Evolutionary conservation across 2,888 invertebrate genomes (phyloP).

Genomic region (Pterostichus niger): DNA sequence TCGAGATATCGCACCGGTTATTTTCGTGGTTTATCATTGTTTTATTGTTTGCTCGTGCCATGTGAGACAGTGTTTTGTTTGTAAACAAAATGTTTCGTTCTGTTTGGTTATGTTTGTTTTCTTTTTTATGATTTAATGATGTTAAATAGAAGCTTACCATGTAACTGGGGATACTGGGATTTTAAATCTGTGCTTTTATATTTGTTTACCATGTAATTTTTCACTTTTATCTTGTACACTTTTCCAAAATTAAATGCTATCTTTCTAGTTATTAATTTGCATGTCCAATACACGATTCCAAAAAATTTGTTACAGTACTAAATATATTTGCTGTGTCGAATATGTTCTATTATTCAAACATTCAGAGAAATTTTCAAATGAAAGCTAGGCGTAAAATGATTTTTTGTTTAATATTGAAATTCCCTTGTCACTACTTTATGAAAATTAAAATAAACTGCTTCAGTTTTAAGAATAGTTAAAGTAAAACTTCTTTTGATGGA

Average conservation of each 20-base stretch:
- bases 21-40: conserved; percentile 65
- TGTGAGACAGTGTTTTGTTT: conserved; percentile 62
- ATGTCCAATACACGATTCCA: conserved; percentile 23
- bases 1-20: conserved; percentile 28
- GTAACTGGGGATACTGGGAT: conserved; percentile 37
- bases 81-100: conserved; percentile 60
- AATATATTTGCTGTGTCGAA: conserved; percentile 9
- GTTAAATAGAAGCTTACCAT: conserved; percentile 41
- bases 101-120: conserved; percentile 51
- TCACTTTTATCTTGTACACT: conserved; percentile 25
- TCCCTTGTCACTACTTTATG: not conserved
- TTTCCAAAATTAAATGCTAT: conserved; percentile 43
- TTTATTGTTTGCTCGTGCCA: conserved; percentile 64
- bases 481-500: conserved; percentile 33
- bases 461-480: conserved; percentile 1
- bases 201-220: conserved; percentile 34
- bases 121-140: conserved; percentile 52
- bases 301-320: conserved; percentile 17
- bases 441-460: not conserved
- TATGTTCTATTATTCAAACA: conserved; percentile 22
- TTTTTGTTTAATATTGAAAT: not conserved
- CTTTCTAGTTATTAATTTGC: conserved; percentile 43
- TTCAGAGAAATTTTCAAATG: conserved; percentile 5
- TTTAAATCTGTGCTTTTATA: conserved; percentile 34
- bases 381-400: not conserved